Percentiles rank a stretch among this genome's conserved stretches.
phyloP scores from a whole-genome alignment of 2,888 invertebrate genomes.

The Acronicta alni region DNA sequence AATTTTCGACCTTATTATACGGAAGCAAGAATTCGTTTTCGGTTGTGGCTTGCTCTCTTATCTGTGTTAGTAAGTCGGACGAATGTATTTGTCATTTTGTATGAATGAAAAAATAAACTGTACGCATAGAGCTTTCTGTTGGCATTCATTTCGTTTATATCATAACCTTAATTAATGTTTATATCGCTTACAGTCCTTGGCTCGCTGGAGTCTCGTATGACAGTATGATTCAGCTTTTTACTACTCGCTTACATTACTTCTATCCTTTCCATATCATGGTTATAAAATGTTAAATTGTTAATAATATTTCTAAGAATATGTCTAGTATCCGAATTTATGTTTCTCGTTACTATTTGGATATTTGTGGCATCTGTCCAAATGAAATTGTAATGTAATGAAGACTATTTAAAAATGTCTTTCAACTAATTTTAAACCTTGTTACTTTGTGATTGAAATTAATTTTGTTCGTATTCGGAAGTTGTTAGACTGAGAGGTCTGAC shows the following conservation, averaged over 20 bases:
- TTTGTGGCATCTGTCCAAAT: slow-evolving; percentile 64
- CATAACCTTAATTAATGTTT: slow-evolving; percentile 87
- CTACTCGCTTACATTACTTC: slow-evolving; percentile 48
- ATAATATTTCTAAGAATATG: slow-evolving; percentile 56
- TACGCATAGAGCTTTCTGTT: slow-evolving; percentile 84
- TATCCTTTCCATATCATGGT: slow-evolving; percentile 40
- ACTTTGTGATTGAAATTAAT: slow-evolving; percentile 20
- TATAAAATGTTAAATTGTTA: slow-evolving; percentile 22
- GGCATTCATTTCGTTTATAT: slow-evolving; percentile 79
- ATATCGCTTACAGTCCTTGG: slow-evolving; percentile 72
- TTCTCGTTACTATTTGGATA: slow-evolving; percentile 51
- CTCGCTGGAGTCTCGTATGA: slow-evolving; percentile 65
- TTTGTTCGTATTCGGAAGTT: slow-evolving; percentile 18
- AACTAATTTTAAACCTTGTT: slow-evolving; percentile 43
- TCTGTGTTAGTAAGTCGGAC: slow-evolving; percentile 85
- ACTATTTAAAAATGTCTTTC: slow-evolving; percentile 23
- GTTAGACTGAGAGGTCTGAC: slow-evolving; percentile 24
- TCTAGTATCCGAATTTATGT: slow-evolving; percentile 47
- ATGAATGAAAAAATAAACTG: slow-evolving; percentile 88
- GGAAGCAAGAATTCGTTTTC: slow-evolving; percentile 44
- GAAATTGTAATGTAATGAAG: slow-evolving; percentile 36
- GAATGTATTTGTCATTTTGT: slow-evolving; percentile 85
- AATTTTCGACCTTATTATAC: slow-evolving; percentile 60
- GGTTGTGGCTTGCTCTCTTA: slow-evolving; percentile 58
- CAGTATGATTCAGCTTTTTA: slow-evolving; percentile 72